A percentile compares a stretch with the other conserved stretches of the same genome.
Conservation (phyloP, 2,888 invertebrate genomes). For the Alviniconcha strummeri region DNA sequence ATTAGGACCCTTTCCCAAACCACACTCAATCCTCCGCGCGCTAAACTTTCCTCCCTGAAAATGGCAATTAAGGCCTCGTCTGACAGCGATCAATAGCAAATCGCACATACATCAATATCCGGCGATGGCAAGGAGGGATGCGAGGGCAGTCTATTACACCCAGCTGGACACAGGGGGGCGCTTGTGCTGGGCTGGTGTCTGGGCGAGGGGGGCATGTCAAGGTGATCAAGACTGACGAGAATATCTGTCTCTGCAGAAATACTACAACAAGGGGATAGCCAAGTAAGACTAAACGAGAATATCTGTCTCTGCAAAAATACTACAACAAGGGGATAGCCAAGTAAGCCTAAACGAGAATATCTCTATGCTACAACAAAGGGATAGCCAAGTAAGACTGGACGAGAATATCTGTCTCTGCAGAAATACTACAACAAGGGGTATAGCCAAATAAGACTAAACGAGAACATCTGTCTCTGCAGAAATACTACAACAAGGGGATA, state of each 20-base stretch:
- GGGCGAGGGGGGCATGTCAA: not conserved
- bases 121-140: not conserved
- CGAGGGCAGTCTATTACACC: not conserved
- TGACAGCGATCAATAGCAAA: conserved; percentile 2
- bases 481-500: no score
- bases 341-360: no score
- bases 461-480: no score
- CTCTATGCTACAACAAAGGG: no score
- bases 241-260: not conserved
- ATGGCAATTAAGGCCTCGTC: not conserved
- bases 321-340: no score
- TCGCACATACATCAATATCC: conserved; percentile 6
- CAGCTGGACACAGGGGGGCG: not conserved
- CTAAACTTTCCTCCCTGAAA: not conserved
- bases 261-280: no score
- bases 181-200: not conserved
- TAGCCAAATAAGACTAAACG: no score
- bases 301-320: no score
- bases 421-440: no score
- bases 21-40: not conserved
- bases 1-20: not conserved
- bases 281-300: no score
- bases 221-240: not conserved
- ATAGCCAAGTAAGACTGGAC: no score
- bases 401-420: no score